A percentile compares a stretch with the other conserved stretches of the same genome.
phyloP scores from a whole-genome alignment of 2,888 invertebrate species.

The Dynastes grantii region DNA sequence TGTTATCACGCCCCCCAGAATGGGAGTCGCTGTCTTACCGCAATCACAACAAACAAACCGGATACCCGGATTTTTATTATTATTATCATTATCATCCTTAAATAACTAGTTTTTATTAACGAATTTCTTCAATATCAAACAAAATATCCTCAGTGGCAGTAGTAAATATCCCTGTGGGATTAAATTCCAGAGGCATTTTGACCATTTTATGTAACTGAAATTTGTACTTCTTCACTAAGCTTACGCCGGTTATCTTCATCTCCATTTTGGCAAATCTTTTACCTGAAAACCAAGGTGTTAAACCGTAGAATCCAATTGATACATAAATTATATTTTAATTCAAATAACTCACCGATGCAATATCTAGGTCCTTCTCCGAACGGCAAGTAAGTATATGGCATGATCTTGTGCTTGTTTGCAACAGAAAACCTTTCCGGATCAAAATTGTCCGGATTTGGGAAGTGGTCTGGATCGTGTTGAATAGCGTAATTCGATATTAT shows the following conservation, averaged over 20 bases:
- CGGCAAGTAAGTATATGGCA: neutral
- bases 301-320: neutral
- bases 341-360: neutral
- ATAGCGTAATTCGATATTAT: constrained; percentile 1
- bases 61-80: too few relatives aligned
- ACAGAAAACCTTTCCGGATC: constrained; percentile 24
- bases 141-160: neutral
- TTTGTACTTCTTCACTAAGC: neutral
- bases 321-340: too few relatives aligned
- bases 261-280: neutral
- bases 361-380: constrained; percentile 13
- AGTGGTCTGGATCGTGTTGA: constrained; percentile 24
- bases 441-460: constrained; percentile 29
- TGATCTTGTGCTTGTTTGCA: neutral
- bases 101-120: neutral
- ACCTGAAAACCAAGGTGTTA: neutral
- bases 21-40: too few relatives aligned
- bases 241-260: neutral
- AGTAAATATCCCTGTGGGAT: neutral
- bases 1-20: too few relatives aligned
- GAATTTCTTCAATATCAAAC: neutral
- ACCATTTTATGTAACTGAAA: neutral
- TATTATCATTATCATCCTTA: too few relatives aligned
- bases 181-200: neutral
- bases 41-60: too few relatives aligned